These are phyloP conservation scores for Pseudocheirus occidentalis DNA, from an alignment of 2,797 vertebrate species.

Conservation along the genomic window DNA sequence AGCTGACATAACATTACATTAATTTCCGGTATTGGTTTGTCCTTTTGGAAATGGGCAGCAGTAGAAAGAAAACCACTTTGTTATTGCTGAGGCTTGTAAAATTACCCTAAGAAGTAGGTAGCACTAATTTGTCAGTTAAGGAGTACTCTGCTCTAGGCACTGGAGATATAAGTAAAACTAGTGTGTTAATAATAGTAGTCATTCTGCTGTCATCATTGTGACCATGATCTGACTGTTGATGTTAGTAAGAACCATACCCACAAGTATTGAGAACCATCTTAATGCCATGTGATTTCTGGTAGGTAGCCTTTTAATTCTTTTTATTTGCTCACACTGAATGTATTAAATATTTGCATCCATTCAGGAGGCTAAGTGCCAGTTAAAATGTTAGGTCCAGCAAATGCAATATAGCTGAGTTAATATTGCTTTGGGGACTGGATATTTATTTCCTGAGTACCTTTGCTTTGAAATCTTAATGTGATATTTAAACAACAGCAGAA, in stretches of 20 bases:
- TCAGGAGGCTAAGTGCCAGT: not conserved
- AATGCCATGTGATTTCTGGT: not conserved
- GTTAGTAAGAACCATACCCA: slow-evolving; percentile 32
- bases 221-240: not conserved
- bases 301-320: not conserved
- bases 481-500: slow-evolving; percentile 32
- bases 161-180: not conserved
- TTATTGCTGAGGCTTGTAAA: not conserved
- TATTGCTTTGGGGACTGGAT: not conserved
- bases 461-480: slow-evolving; percentile 39
- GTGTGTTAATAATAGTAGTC: not conserved
- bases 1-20: not conserved
- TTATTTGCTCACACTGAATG: slow-evolving; percentile 1
- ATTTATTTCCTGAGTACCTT: slow-evolving; percentile 18
- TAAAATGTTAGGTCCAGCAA: slow-evolving; percentile 6
- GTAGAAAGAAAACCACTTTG: not conserved
- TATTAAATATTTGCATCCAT: slow-evolving; percentile 25
- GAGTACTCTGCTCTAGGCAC: not conserved
- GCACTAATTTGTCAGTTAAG: not conserved
- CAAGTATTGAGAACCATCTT: not conserved
- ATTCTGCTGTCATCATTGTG: not conserved
- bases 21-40: not conserved
- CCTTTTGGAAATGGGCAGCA: not conserved
- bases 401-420: not conserved
- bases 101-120: not conserved